Percentiles rank a stretch among this genome's conserved stretches.
These are phyloP conservation scores for Cryptoprocta ferox DNA, from an alignment of 2,797 vertebrate genomes.

Conservation along the genomic window DNA sequence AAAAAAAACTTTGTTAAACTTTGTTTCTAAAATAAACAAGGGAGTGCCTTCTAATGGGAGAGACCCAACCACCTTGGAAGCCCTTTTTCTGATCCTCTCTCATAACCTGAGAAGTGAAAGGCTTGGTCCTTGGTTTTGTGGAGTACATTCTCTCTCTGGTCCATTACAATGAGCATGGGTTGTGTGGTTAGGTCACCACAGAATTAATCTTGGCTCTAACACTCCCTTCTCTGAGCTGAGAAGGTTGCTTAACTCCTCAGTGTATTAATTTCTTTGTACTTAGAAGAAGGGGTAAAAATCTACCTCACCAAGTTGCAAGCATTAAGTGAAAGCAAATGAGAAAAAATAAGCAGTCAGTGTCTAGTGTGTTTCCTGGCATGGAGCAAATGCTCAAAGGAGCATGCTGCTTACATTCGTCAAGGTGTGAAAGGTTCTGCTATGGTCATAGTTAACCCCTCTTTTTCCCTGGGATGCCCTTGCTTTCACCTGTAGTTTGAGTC, in stretches of 20 bases:
- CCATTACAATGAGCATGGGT: not conserved
- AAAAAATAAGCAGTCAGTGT: not conserved
- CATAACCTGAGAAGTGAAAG: not conserved
- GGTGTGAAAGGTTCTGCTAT: not conserved
- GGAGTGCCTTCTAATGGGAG: not conserved
- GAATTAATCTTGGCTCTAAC: not conserved
- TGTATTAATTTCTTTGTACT: not conserved
- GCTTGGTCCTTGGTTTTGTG: not conserved
- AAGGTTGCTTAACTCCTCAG: not conserved
- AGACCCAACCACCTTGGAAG: not conserved
- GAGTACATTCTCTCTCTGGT: not conserved
- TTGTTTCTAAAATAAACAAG: constrained; percentile 18
- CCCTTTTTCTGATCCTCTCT: not conserved
- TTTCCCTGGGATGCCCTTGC: not conserved
- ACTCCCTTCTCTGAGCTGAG: not conserved
- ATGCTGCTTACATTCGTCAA: not conserved
- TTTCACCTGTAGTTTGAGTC: not conserved
- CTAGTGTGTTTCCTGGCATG: not conserved
- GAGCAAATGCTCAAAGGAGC: not conserved
- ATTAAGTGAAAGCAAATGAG: not conserved
- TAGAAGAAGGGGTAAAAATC: not conserved
- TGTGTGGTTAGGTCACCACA: not conserved
- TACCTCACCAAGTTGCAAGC: not conserved
- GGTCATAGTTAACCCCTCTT: not conserved
- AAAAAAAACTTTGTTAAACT: not conserved